These are phyloP conservation scores for Cyrtorhinus lividipennis DNA, from an alignment of 1,140 invertebrate species.

Conservation along the genomic window DNA sequence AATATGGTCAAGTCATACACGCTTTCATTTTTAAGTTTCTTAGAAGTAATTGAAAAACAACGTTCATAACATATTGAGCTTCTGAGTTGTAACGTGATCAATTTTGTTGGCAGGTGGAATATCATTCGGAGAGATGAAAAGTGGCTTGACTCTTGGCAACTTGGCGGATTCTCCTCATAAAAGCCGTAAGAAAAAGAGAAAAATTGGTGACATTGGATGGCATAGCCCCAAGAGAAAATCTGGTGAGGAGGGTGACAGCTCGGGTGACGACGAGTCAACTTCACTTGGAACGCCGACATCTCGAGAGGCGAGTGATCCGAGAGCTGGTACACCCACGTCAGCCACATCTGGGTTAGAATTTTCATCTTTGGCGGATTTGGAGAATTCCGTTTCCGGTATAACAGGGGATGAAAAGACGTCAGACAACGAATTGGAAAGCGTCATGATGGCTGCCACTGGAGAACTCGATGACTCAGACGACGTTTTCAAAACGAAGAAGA, in stretches of 20 bases:
- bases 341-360: constrained; percentile 42
- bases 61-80: too few relatives aligned
- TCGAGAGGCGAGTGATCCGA: constrained; percentile 2
- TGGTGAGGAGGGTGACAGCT: constrained; percentile 10
- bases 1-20: too few relatives aligned
- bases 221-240: constrained; percentile 12
- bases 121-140: background rate
- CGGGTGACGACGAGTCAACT: constrained; percentile 34
- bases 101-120: constrained; percentile 1
- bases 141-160: background rate
- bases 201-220: constrained; percentile 33
- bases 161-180: background rate
- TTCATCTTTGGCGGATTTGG: constrained; percentile 42
- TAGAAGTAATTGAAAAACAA: too few relatives aligned
- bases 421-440: constrained; percentile 43
- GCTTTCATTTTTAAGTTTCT: too few relatives aligned
- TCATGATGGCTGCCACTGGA: constrained; percentile 37
- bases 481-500: constrained; percentile 34
- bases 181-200: constrained; percentile 28
- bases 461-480: constrained; percentile 41
- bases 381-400: constrained; percentile 26
- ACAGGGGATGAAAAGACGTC: constrained; percentile 36
- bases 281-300: constrained; percentile 38
- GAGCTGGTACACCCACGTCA: constrained; percentile 31
- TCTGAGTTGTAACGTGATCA: too few relatives aligned